Evolutionary conservation across 2,888 invertebrate species (phyloP), one percentile per base, ranked within the genome.

Genomic region (Micoletzkya japonica): DNA sequence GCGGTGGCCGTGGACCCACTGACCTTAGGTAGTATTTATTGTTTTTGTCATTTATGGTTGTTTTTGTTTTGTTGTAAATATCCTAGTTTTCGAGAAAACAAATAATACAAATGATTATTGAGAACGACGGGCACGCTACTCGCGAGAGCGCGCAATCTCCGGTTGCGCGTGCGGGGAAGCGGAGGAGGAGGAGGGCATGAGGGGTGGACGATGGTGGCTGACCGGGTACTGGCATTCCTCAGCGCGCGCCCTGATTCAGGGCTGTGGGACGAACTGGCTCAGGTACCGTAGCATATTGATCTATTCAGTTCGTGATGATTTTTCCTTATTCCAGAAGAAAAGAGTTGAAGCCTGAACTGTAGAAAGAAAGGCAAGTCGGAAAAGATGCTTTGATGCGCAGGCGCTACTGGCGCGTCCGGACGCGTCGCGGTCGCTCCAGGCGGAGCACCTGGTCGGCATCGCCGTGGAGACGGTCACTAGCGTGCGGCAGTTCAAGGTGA

Each of bases 401-500:
- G 26, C 28, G 3, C 7, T 74, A 1, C 60, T 74, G 44, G 60
- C 56, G 26, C 70, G 70, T 6, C 56, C 70, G 7, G 10, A 30
- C 28, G 49, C 44, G 20, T 68, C 69, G 0, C 36, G 56, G 49
- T 66, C 59, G 28, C 61, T 72, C n/a, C 70, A 72, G 24, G 72
- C 68, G 39, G 44, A 70, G 4, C 69, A 72, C 0, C n/a, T 74
- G 10, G 66, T 71, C 0, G 17, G 52, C 2, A 32, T n/a, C 0
- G 28, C 70, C 7, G 63, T 74, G 20, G 32, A 64, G 30, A 49
- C 36, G 2, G 70, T 64, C 2, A 36, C 59, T 24, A 49, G 17
- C 28, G 56, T 57, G 28, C 10, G 44, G 20, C 44, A 54, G 1
- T 28, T 71, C 50, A 24, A 24, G 60, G 67, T 56, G n/a, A n/a